These are phyloP conservation scores for Catharus ustulatus DNA, from an alignment of 2,797 vertebrate species.

Conservation along the genomic window DNA sequence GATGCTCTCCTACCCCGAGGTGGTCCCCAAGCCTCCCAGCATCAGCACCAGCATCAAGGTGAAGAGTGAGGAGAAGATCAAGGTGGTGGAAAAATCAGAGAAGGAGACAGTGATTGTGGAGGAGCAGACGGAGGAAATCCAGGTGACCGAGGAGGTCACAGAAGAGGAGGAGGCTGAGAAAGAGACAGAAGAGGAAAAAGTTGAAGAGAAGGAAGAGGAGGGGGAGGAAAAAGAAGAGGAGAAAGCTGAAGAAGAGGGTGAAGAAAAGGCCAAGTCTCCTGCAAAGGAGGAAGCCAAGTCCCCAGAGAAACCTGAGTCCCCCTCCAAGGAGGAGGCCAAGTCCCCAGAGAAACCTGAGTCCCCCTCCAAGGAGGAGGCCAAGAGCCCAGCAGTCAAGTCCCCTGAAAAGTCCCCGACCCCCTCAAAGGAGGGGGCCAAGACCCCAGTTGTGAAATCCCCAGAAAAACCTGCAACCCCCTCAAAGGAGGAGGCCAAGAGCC, in stretches of 20 bases:
- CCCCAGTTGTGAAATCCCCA: not conserved
- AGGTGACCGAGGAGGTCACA: slow-evolving; percentile 88
- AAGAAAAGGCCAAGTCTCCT: slow-evolving; percentile 38
- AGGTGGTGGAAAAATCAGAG: slow-evolving; percentile 85
- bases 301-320: not conserved
- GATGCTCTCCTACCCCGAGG: slow-evolving; percentile 83
- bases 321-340: slow-evolving; percentile 8
- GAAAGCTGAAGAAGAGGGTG: slow-evolving; percentile 33
- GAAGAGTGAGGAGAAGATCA: slow-evolving; percentile 85
- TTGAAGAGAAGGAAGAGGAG: not conserved
- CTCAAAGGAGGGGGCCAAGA: not conserved
- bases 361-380: slow-evolving; percentile 11
- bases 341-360: not conserved
- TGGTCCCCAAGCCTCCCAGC: slow-evolving; percentile 74
- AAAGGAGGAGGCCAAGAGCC: slow-evolving; percentile 8
- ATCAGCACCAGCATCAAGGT: slow-evolving; percentile 81
- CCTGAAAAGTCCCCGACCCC: slow-evolving; percentile 47
- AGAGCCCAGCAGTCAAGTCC: not conserved
- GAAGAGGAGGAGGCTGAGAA: slow-evolving; percentile 85
- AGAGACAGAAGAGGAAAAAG: slow-evolving; percentile 65
- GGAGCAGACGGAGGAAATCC: slow-evolving; percentile 91
- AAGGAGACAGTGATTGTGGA: slow-evolving; percentile 90
- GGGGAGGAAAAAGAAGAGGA: not conserved
- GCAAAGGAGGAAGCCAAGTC: not conserved
- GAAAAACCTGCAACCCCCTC: not conserved